phyloP scores from a whole-genome alignment of 1,140 invertebrate species.

The Nymphalis io region DNA sequence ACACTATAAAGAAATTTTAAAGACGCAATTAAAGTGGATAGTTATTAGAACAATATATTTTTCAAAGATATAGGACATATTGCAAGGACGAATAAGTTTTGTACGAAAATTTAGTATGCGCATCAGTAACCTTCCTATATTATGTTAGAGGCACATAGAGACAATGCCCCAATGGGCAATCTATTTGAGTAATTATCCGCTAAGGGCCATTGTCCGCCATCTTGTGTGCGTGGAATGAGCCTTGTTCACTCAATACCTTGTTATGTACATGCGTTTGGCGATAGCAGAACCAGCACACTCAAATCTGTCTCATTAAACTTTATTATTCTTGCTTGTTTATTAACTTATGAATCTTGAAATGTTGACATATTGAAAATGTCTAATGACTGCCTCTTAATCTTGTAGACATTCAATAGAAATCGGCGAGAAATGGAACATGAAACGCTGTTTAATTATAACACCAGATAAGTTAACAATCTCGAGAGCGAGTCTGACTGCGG shows the following conservation, averaged over 20 bases:
- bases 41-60: slow-evolving; percentile 4
- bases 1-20: slow-evolving; percentile 1
- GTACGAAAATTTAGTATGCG: slow-evolving; percentile 44
- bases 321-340: slow-evolving; percentile 14
- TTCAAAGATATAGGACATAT: slow-evolving; percentile 19
- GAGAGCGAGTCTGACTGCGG: slow-evolving; percentile 72
- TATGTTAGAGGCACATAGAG: slow-evolving; percentile 60
- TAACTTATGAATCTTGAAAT: slow-evolving; percentile 18
- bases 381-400: slow-evolving; percentile 27
- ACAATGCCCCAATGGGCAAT: slow-evolving; percentile 79
- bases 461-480: slow-evolving; percentile 78
- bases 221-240: slow-evolving; percentile 74
- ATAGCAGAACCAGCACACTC: slow-evolving; percentile 54
- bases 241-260: slow-evolving; percentile 70
- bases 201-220: slow-evolving; percentile 78
- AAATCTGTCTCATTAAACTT: slow-evolving; percentile 45
- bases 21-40: slow-evolving; percentile 16
- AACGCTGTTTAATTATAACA: slow-evolving; percentile 77
- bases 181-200: slow-evolving; percentile 80
- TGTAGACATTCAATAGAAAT: slow-evolving; percentile 36
- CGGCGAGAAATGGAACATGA: slow-evolving; percentile 57
- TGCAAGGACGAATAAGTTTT: slow-evolving; percentile 31
- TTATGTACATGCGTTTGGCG: slow-evolving; percentile 67
- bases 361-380: slow-evolving; percentile 27
- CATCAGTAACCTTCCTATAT: slow-evolving; percentile 62